Conservation (phyloP, 2,888 invertebrate species). For the Octodonta nipae region DNA sequence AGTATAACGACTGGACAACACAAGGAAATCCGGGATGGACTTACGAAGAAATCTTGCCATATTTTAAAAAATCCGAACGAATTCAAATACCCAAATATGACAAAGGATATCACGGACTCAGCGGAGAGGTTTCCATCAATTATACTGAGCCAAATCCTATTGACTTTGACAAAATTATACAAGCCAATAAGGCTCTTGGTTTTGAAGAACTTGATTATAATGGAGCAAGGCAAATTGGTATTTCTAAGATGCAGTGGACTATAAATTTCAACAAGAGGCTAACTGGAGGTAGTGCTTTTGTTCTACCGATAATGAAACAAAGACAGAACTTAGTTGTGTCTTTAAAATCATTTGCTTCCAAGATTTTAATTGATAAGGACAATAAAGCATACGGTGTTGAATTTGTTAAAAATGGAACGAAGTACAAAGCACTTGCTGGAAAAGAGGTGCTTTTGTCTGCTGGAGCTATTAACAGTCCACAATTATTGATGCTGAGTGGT, state of each 20-base stretch:
- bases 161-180: slow-evolving; percentile 1
- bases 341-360: slow-evolving; percentile 41
- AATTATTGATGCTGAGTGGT: slow-evolving; percentile 23
- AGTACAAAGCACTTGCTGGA: slow-evolving; percentile 39
- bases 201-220: slow-evolving; percentile 47
- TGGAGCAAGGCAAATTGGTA: slow-evolving; percentile 42
- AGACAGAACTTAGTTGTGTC: slow-evolving; percentile 46
- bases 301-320: slow-evolving; percentile 36
- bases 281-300: slow-evolving; percentile 47
- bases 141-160: slow-evolving; percentile 5
- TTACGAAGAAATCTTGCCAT: slow-evolving; percentile 35
- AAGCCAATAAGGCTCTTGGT: slow-evolving; percentile 46
- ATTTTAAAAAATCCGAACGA: slow-evolving; percentile 8
- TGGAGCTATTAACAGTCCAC: slow-evolving; percentile 54
- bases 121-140: slow-evolving; percentile 5
- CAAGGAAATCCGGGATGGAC: slow-evolving; percentile 49
- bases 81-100: slow-evolving; percentile 3
- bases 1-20: slow-evolving; percentile 72
- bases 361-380: slow-evolving; percentile 39
- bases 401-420: slow-evolving; percentile 36
- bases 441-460: slow-evolving; percentile 62
- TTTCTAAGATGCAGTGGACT: slow-evolving; percentile 49
- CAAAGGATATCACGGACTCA: slow-evolving; percentile 4
- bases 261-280: slow-evolving; percentile 44
- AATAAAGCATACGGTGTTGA: slow-evolving; percentile 43